phyloP scores from a whole-genome alignment of 2,888 invertebrate genomes.

The Pheosia tremula region DNA sequence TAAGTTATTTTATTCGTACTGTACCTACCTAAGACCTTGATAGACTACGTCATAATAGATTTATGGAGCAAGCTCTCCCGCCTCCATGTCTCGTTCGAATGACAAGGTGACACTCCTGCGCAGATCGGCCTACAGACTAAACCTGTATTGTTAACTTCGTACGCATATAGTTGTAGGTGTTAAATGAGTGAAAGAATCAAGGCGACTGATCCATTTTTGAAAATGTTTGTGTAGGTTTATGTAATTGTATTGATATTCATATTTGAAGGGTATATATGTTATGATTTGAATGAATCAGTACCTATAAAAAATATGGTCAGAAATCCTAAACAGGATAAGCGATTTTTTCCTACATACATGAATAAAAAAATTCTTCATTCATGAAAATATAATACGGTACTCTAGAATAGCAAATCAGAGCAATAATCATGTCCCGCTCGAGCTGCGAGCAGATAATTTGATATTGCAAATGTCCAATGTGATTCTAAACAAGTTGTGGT shows the following conservation, averaged over 20 bases:
- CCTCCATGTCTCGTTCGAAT: constrained; percentile 1
- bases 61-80: background rate
- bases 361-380: too few species aligned
- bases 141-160: background rate
- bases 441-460: too few species aligned
- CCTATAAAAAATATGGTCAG: too few species aligned
- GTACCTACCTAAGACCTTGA: background rate
- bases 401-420: too few species aligned
- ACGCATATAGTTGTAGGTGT: background rate
- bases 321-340: too few species aligned
- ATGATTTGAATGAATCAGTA: background rate
- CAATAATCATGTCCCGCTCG: too few species aligned
- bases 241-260: background rate
- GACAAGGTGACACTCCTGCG: constrained; percentile 8
- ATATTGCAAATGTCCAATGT: too few species aligned
- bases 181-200: background rate
- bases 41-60: background rate
- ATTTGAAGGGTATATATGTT: background rate
- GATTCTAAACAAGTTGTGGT: too few species aligned
- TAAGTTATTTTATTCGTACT: too few species aligned
- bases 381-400: too few species aligned
- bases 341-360: too few species aligned
- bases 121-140: constrained; percentile 1
- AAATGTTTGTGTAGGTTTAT: background rate
- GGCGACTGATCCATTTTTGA: background rate